A percentile compares a stretch with the other conserved stretches of the same genome.
Evolutionary conservation across 2,888 invertebrate species (phyloP).

Genomic region (Hyposoter didymator): DNA sequence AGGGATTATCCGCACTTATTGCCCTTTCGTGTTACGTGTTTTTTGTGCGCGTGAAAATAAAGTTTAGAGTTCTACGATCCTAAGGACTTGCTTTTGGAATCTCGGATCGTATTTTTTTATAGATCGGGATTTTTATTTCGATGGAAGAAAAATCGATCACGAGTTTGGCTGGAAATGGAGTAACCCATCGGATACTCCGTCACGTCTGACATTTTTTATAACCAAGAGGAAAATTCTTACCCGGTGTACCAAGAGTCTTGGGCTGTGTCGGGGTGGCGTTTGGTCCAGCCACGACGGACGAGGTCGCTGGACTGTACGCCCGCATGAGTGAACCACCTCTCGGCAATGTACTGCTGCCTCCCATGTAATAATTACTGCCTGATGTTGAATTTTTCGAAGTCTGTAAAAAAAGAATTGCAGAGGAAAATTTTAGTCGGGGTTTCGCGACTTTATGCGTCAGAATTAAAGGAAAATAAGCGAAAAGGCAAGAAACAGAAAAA

Average conservation of each 20-base stretch:
- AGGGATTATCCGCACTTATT: constrained; percentile 21
- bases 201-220: neutral
- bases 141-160: constrained; percentile 21
- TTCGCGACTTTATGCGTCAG: no score
- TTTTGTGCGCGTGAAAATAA: constrained; percentile 5
- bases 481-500: neutral
- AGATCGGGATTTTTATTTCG: neutral
- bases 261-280: constrained; percentile 78
- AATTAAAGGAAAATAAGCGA: neutral
- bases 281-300: constrained; percentile 78
- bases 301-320: constrained; percentile 88
- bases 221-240: constrained; percentile 71
- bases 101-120: constrained; percentile 14
- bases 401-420: constrained; percentile 80
- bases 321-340: constrained; percentile 88
- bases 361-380: constrained; percentile 87
- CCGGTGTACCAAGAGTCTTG: constrained; percentile 80
- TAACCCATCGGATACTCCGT: neutral
- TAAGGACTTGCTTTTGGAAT: constrained; percentile 7
- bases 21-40: constrained; percentile 14
- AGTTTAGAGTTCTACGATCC: constrained; percentile 15
- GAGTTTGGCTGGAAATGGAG: neutral
- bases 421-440: neutral
- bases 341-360: constrained; percentile 88
- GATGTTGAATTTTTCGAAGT: constrained; percentile 87